Evolutionary conservation across 2,113 vertebrate species (phyloP).

Genomic region (Menura novaehollandiae): DNA sequence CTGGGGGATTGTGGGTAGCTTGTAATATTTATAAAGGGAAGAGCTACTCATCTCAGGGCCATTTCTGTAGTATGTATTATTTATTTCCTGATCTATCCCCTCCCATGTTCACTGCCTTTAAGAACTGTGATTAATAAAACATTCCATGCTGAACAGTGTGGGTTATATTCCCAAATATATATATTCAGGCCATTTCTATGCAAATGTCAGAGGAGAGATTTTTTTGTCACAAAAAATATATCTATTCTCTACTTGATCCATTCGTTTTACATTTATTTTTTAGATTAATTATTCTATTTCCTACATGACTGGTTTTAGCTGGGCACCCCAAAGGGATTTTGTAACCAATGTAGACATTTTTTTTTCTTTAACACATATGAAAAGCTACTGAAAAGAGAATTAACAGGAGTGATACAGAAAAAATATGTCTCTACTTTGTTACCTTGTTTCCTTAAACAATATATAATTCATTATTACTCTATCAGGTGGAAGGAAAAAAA

Average conservation of each 20-base stretch:
- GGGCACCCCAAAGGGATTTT: slow-evolving; percentile 15
- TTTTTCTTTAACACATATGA: background rate
- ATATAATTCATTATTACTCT: slow-evolving; percentile 52
- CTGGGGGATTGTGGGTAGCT: slow-evolving; percentile 65
- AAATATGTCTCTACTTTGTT: background rate
- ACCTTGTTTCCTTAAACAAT: background rate
- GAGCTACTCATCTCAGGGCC: slow-evolving; percentile 71
- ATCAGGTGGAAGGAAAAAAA: no score
- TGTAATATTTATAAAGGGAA: slow-evolving; percentile 80
- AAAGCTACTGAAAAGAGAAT: slow-evolving; percentile 14
- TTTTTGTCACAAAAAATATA: slow-evolving; percentile 9
- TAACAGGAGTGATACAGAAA: slow-evolving; percentile 32
- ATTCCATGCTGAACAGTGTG: slow-evolving; percentile 66
- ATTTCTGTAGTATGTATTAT: slow-evolving; percentile 77
- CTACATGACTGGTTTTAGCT: slow-evolving; percentile 28
- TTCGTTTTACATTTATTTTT: slow-evolving; percentile 39
- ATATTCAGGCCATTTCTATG: slow-evolving; percentile 60
- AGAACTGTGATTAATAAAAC: slow-evolving; percentile 79
- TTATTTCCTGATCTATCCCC: slow-evolving; percentile 71
- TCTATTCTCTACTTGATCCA: slow-evolving; percentile 15
- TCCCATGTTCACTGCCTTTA: slow-evolving; percentile 71
- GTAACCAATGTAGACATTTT: background rate
- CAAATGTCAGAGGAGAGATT: slow-evolving; percentile 41
- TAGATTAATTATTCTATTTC: slow-evolving; percentile 48
- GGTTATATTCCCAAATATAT: slow-evolving; percentile 60